phyloP scores from a whole-genome alignment of 2,797 vertebrate species.

The Alca torda region DNA sequence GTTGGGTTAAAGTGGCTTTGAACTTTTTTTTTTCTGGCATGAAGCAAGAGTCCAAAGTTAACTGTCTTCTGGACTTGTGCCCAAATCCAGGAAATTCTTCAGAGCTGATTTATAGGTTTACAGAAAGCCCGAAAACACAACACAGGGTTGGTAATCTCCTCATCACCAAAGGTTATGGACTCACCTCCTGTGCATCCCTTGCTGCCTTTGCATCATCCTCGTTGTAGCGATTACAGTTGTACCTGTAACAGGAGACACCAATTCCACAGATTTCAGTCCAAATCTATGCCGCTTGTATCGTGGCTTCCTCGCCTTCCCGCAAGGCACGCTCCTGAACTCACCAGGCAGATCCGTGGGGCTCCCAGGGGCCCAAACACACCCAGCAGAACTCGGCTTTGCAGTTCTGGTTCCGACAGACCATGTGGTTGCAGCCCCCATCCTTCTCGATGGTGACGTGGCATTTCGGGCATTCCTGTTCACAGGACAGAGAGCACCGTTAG shows the following conservation, averaged over 20 bases:
- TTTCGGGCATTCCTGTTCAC: conserved; percentile 95
- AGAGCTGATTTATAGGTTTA: neutral
- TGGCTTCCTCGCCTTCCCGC: neutral
- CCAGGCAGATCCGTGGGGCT: conserved; percentile 99
- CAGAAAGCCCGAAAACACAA: neutral
- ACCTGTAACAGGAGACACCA: conserved; percentile 80
- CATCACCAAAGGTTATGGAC: conserved; percentile 35
- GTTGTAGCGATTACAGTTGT: conserved; percentile 99
- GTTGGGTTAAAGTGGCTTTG: neutral
- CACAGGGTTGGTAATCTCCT: neutral
- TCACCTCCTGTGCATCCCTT: conserved; percentile 97
- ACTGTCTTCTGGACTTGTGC: neutral
- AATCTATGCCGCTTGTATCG: neutral
- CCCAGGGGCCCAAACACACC: conserved; percentile 99
- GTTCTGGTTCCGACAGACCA: conserved; percentile 99
- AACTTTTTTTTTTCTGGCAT: neutral
- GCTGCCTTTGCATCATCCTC: conserved; percentile 99
- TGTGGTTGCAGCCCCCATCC: conserved; percentile 99
- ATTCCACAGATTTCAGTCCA: conserved; percentile 45
- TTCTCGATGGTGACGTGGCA: conserved; percentile 99
- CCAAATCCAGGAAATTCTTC: neutral
- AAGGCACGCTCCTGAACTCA: conserved; percentile 69
- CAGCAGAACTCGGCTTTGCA: conserved; percentile 99
- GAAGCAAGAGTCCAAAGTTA: neutral
- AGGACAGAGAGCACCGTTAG: conserved; percentile 12